These are phyloP conservation scores for Acipenser oxyrinchus DNA, from an alignment of 2,797 vertebrate genomes.

Conservation along the genomic window DNA sequence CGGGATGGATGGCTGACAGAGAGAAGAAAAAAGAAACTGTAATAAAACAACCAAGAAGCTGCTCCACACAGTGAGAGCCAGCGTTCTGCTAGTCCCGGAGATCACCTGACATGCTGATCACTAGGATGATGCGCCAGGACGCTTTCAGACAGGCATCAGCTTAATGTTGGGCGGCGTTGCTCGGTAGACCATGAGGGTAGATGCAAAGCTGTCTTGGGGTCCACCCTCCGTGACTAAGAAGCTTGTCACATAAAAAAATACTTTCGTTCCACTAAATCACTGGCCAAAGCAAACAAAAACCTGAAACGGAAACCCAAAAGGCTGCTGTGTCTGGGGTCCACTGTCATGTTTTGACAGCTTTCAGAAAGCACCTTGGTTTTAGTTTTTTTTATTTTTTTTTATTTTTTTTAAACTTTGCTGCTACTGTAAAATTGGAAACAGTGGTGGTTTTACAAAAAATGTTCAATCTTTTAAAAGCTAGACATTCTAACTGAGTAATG, in stretches of 20 bases:
- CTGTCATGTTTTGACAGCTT: neutral
- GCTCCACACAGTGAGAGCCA: neutral
- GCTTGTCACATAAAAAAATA: neutral
- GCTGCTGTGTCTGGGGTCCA: neutral
- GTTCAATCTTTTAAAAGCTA: no score
- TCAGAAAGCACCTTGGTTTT: neutral
- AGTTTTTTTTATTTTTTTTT: neutral
- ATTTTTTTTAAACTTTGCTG: no score
- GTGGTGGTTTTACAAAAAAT: no score
- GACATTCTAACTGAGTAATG: no score
- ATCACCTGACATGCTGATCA: neutral
- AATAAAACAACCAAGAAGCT: neutral
- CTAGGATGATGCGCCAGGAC: neutral
- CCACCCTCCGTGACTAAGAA: neutral
- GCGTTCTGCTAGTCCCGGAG: neutral
- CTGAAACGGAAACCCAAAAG: neutral
- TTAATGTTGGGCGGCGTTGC: neutral
- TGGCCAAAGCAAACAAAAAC: neutral
- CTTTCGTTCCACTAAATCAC: neutral
- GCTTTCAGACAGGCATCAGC: constrained; percentile 4
- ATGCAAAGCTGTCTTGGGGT: neutral
- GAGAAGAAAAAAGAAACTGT: neutral
- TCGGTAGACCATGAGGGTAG: neutral
- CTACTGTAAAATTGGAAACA: no score
- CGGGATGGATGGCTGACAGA: neutral